phyloP scores from a whole-genome alignment of 1,140 invertebrate species.

The Globodera rostochiensis region DNA sequence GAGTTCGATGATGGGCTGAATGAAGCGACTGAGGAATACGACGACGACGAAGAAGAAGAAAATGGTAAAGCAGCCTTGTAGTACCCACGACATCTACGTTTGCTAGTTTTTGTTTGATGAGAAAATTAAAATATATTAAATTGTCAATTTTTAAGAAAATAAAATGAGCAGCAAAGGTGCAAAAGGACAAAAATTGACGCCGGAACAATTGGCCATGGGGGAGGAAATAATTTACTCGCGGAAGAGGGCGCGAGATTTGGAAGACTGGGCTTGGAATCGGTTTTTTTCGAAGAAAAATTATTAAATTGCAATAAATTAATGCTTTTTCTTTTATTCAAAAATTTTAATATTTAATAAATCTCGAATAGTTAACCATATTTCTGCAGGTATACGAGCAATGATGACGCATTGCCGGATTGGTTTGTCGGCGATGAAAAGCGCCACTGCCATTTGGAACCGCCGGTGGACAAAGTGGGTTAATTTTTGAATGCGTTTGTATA shows the following conservation, averaged over 20 bases:
- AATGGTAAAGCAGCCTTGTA: background rate
- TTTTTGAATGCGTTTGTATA: slow-evolving; percentile 23
- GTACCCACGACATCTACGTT: no score
- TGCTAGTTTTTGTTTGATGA: slow-evolving; percentile 18
- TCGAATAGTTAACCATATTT: background rate
- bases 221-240: slow-evolving; percentile 81
- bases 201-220: slow-evolving; percentile 83
- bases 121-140: slow-evolving; percentile 15
- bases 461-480: slow-evolving; percentile 76
- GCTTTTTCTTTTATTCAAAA: no score
- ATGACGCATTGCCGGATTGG: slow-evolving; percentile 89
- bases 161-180: slow-evolving; percentile 66
- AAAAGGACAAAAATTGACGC: slow-evolving; percentile 71
- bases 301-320: no score
- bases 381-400: slow-evolving; percentile 71
- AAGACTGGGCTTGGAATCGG: slow-evolving; percentile 86
- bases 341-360: no score
- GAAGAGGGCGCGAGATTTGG: slow-evolving; percentile 81
- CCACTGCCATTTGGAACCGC: slow-evolving; percentile 79
- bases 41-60: slow-evolving; percentile 68
- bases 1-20: slow-evolving; percentile 37
- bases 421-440: slow-evolving; percentile 90
- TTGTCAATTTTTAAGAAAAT: no score
- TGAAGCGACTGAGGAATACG: slow-evolving; percentile 69
- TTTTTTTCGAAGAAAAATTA: slow-evolving; percentile 68